These are phyloP conservation scores for Drosophila siamana DNA, from an alignment of 2,888 invertebrate genomes.

Conservation along the genomic window DNA sequence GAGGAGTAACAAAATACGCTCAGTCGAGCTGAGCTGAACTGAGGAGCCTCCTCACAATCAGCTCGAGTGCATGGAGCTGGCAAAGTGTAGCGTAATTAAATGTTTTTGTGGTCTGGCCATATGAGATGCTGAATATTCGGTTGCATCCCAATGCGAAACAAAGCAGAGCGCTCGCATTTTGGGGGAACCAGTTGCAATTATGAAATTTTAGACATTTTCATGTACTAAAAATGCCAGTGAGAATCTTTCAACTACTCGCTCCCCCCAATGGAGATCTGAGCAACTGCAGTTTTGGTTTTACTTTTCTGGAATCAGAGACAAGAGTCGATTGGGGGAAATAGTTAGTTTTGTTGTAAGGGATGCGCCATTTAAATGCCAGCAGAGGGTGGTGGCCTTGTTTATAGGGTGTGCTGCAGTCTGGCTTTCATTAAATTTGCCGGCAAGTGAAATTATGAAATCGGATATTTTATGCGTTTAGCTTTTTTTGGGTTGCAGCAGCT, in stretches of 20 bases:
- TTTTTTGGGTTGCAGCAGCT: background rate
- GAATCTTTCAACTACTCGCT: conserved; percentile 27
- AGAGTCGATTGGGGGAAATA: too few species aligned
- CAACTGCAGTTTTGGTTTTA: background rate
- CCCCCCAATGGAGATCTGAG: background rate
- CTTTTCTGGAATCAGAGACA: conserved; percentile 45
- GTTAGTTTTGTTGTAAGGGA: conserved; percentile 31
- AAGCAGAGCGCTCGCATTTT: conserved; percentile 13
- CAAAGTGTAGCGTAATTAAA: conserved; percentile 50
- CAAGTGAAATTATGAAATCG: conserved; percentile 66
- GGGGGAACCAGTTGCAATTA: conserved; percentile 72
- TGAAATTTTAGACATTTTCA: conserved; percentile 79
- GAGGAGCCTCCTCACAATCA: conserved; percentile 6
- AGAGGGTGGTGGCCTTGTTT: background rate
- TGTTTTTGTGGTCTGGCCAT: conserved; percentile 56
- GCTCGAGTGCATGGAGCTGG: conserved; percentile 10
- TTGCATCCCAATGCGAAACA: conserved; percentile 33
- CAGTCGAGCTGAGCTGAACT: conserved; percentile 1
- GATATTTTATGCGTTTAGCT: conserved; percentile 46
- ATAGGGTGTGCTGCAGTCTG: conserved; percentile 25
- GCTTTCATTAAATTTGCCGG: conserved; percentile 58
- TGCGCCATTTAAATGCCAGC: conserved; percentile 2
- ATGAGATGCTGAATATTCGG: conserved; percentile 49
- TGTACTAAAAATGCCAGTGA: conserved; percentile 61
- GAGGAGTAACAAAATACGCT: conserved; percentile 8